Evolutionary conservation across 2,797 vertebrate species (phyloP).

Genomic region (Pyrocephalus nanus): DNA sequence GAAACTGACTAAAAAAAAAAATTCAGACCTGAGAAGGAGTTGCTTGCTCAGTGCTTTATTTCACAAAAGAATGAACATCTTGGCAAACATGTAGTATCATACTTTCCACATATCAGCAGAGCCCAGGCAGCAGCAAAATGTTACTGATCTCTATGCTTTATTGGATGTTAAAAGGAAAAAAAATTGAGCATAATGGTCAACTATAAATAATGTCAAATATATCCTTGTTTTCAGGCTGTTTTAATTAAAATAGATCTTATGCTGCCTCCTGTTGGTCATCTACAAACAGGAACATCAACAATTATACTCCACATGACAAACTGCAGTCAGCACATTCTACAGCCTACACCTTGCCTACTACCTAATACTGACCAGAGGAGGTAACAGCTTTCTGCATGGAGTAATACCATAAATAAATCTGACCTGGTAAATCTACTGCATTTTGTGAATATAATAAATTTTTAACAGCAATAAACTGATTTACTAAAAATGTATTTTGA

Average conservation of each 20-base stretch:
- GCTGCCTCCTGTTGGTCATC: conserved; percentile 52
- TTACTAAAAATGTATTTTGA: background rate
- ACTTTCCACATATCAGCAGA: conserved; percentile 32
- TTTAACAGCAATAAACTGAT: conserved; percentile 19
- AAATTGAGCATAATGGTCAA: background rate
- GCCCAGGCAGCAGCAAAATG: conserved; percentile 20
- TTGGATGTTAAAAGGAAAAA: background rate
- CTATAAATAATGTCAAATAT: background rate
- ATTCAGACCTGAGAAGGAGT: background rate
- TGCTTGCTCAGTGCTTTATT: conserved; percentile 58
- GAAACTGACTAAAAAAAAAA: background rate
- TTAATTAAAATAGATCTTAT: conserved; percentile 36
- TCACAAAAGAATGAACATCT: conserved; percentile 43
- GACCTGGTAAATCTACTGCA: background rate
- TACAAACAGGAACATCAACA: background rate
- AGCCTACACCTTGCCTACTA: background rate
- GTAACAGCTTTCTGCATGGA: background rate
- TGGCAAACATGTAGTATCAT: background rate
- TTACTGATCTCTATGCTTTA: conserved; percentile 27
- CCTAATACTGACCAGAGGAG: background rate
- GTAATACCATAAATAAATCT: background rate
- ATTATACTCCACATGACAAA: background rate
- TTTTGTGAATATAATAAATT: conserved; percentile 2
- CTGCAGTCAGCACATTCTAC: background rate
- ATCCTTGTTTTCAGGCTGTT: background rate